Evolutionary conservation across 2,888 invertebrate species (phyloP).

Genomic region (Clanis bilineata): DNA sequence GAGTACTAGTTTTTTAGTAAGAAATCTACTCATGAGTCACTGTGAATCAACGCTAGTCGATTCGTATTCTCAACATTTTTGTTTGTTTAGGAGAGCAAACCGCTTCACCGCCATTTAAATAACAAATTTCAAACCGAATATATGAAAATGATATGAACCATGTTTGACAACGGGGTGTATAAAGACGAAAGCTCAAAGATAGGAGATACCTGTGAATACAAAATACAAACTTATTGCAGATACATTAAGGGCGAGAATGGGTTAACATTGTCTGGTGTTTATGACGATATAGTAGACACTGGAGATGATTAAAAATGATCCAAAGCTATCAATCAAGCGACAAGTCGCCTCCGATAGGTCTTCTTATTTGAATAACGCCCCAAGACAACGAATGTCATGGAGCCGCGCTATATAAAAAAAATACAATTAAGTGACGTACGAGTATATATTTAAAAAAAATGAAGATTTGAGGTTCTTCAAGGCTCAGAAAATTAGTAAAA

Average conservation of each 20-base stretch:
- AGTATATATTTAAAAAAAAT: background rate
- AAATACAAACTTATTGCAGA: background rate
- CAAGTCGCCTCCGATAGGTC: constrained; percentile 62
- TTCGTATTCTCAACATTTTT: constrained; percentile 1
- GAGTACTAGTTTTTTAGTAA: no score
- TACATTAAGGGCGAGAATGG: constrained; percentile 21
- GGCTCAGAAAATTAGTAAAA: no score
- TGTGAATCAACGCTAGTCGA: no score
- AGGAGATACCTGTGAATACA: background rate
- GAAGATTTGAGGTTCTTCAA: background rate
- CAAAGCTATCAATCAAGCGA: constrained; percentile 72
- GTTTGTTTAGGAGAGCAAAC: constrained; percentile 5
- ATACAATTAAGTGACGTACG: background rate
- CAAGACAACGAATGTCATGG: constrained; percentile 28
- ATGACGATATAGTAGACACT: constrained; percentile 20
- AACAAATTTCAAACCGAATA: constrained; percentile 4
- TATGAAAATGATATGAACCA: background rate
- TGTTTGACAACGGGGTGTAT: constrained; percentile 15
- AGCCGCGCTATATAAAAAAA: constrained; percentile 16
- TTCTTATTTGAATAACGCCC: constrained; percentile 72
- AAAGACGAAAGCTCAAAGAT: background rate
- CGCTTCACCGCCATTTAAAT: constrained; percentile 3
- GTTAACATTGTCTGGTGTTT: constrained; percentile 19
- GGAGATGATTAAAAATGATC: constrained; percentile 73
- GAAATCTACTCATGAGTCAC: no score